Percentiles rank a stretch among this genome's conserved stretches.
phyloP scores from a whole-genome alignment of 2,113 vertebrate species.

The Lathamus discolor region DNA sequence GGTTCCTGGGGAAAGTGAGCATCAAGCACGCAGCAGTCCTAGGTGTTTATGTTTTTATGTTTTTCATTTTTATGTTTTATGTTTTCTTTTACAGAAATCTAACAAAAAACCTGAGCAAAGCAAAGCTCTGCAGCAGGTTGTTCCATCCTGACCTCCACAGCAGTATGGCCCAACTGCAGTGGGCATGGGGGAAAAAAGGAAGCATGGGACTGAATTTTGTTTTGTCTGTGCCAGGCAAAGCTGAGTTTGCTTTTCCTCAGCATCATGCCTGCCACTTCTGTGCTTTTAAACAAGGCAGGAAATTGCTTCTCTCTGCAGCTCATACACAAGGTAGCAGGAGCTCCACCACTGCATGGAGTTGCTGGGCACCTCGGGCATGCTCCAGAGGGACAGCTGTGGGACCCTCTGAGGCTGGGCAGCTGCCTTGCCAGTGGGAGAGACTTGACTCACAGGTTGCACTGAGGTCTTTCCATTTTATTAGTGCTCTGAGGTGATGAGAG shows the following conservation, averaged over 20 bases:
- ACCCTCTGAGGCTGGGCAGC: fast-evolving
- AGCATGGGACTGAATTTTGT: neutral
- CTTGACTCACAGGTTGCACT: neutral
- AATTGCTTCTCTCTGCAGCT: neutral
- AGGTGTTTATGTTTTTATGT: neutral
- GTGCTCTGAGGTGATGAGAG: neutral
- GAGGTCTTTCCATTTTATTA: neutral
- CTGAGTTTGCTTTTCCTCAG: neutral
- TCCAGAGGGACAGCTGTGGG: fast-evolving
- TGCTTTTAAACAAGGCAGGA: neutral
- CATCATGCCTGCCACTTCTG: fast-evolving
- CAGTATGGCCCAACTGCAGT: fast-evolving
- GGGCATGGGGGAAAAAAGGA: neutral
- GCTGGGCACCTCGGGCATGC: fast-evolving
- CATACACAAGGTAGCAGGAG: fast-evolving
- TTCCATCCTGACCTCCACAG: neutral
- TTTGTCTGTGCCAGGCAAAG: neutral
- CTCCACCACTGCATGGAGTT: fast-evolving
- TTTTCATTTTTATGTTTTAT: too few relatives aligned
- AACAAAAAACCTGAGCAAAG: neutral
- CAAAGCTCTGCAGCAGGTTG: neutral
- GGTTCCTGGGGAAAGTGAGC: neutral
- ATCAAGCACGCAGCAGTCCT: neutral
- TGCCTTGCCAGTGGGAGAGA: fast-evolving
- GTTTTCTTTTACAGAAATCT: neutral